phyloP scores from a whole-genome alignment of 2,797 vertebrate species.

The Mormyrops attenuatus region DNA sequence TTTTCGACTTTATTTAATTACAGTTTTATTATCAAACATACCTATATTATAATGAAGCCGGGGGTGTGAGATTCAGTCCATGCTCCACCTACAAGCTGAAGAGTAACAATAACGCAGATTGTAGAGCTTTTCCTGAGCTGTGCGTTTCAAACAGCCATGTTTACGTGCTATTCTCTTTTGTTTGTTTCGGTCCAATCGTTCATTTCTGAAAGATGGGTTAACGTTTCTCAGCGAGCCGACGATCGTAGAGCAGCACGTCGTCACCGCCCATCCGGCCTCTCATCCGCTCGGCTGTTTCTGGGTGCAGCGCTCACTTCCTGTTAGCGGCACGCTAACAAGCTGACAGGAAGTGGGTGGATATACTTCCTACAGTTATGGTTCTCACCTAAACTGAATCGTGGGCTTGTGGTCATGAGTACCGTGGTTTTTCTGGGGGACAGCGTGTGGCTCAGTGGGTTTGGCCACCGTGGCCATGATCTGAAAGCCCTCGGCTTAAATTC shows the following conservation, averaged over 20 bases:
- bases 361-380: neutral
- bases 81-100: neutral
- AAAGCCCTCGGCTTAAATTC: neutral
- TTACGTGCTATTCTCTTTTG: neutral
- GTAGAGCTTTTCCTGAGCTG: neutral
- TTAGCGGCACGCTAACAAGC: neutral
- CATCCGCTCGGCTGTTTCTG: neutral
- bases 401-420: neutral
- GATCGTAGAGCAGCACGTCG: neutral
- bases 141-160: neutral
- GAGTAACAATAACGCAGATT: neutral
- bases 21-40: neutral
- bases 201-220: neutral
- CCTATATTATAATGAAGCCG: conserved; percentile 6
- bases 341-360: neutral
- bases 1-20: neutral
- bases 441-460: neutral
- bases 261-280: neutral
- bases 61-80: neutral
- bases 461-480: neutral
- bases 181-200: neutral
- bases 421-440: neutral
- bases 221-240: neutral
- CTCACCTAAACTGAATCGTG: neutral
- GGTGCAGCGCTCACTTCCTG: neutral